phyloP scores from a whole-genome alignment of 2,888 invertebrate genomes.

The Meteorus cinctellus region DNA sequence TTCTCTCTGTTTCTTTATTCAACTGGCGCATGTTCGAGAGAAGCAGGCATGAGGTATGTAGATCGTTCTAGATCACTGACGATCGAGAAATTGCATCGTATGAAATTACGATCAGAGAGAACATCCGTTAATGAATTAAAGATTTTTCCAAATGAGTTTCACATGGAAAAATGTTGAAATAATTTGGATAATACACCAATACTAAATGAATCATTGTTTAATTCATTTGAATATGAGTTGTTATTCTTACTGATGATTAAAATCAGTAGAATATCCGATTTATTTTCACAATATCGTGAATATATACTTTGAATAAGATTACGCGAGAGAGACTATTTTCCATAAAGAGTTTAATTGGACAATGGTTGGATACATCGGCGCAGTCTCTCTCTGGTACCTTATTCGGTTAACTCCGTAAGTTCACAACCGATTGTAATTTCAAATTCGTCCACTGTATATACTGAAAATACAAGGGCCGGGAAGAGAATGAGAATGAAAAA shows the following conservation, averaged over 20 bases:
- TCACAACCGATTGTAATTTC: constrained; percentile 59
- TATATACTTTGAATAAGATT: constrained; percentile 7
- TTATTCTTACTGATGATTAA: background rate
- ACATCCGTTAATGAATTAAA: constrained; percentile 64
- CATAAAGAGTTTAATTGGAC: constrained; percentile 57
- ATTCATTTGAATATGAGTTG: background rate
- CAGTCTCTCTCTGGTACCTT: constrained; percentile 36
- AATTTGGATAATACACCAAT: background rate
- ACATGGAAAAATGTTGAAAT: background rate
- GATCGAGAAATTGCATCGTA: constrained; percentile 41
- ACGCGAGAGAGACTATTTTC: constrained; percentile 15
- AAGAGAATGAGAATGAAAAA: constrained; percentile 16
- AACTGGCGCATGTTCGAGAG: constrained; percentile 27
- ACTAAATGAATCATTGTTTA: no score
- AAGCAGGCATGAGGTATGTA: constrained; percentile 56
- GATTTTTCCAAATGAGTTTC: constrained; percentile 50
- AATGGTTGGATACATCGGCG: constrained; percentile 47
- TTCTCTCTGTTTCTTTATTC: constrained; percentile 23
- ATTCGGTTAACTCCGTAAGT: constrained; percentile 33
- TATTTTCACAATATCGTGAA: constrained; percentile 8
- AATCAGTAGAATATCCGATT: constrained; percentile 9
- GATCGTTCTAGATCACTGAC: constrained; percentile 61
- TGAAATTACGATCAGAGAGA: constrained; percentile 60
- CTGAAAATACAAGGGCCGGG: background rate
- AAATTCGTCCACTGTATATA: constrained; percentile 48